These are phyloP conservation scores for Lutraria lutraria DNA, from an alignment of 2,888 invertebrate genomes.

Conservation along the genomic window DNA sequence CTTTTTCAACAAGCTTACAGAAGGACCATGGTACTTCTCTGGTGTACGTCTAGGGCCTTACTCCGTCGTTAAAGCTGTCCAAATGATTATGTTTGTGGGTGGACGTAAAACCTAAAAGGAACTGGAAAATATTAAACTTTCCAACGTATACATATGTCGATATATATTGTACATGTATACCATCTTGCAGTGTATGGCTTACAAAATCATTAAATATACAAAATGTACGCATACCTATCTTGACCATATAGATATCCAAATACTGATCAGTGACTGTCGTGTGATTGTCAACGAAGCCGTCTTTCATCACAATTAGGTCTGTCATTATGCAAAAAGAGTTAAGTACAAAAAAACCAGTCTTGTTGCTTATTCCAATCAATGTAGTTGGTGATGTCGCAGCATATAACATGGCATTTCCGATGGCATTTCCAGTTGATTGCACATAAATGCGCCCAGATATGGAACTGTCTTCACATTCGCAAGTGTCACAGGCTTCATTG, in stretches of 20 bases:
- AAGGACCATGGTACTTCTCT: too few relatives aligned
- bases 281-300: neutral
- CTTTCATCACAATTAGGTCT: neutral
- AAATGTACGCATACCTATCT: neutral
- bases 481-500: slow-evolving; percentile 18
- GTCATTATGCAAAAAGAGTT: neutral
- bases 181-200: too few relatives aligned
- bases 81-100: too few relatives aligned
- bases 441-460: neutral
- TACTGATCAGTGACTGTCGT: neutral
- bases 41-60: too few relatives aligned
- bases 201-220: too few relatives aligned
- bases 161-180: too few relatives aligned
- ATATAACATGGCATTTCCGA: slow-evolving; percentile 1
- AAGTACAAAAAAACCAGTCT: neutral
- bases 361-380: neutral
- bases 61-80: too few relatives aligned
- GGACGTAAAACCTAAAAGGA: too few relatives aligned
- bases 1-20: too few relatives aligned
- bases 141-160: too few relatives aligned
- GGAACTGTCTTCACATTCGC: neutral
- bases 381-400: slow-evolving; percentile 25
- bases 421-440: neutral
- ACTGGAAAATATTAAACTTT: too few relatives aligned
- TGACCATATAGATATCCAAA: neutral